A percentile compares a stretch with the other conserved stretches of the same genome.
Evolutionary conservation across 2,888 invertebrate genomes (phyloP).

Genomic region (Tachina fera): DNA sequence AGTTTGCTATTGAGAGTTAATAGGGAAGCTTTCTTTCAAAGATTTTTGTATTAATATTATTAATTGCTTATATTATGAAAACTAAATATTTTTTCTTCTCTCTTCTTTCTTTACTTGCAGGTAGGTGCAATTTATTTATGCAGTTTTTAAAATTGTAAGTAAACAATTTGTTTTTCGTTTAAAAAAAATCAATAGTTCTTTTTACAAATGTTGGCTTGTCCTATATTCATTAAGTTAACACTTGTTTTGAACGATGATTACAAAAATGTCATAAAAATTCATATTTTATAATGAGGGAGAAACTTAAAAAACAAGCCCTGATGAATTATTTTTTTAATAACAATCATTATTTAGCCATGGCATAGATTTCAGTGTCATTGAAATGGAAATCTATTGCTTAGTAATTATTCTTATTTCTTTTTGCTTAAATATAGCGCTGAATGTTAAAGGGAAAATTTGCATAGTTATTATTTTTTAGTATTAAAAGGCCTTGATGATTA

Average conservation of each 20-base stretch:
- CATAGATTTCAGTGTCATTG: constrained; percentile 15
- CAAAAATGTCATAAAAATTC: neutral
- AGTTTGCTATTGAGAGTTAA: neutral
- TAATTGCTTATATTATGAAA: neutral
- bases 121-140: constrained; percentile 1
- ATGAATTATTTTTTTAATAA: neutral
- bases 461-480: neutral
- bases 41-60: neutral
- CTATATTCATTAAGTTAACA: neutral
- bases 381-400: constrained; percentile 23
- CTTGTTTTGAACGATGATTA: neutral
- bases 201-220: neutral
- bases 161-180: neutral
- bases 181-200: no score
- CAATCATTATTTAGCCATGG: constrained; percentile 36
- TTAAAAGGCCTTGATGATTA: neutral
- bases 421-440: neutral
- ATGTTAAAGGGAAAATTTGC: neutral
- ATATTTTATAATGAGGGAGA: neutral
- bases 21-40: neutral
- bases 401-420: constrained; percentile 5
- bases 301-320: neutral
- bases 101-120: constrained; percentile 14
- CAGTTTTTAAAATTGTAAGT: neutral
- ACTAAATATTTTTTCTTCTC: neutral